Conservation (phyloP, 1,140 invertebrate species). For the Holcopasites calliopsidis region DNA sequence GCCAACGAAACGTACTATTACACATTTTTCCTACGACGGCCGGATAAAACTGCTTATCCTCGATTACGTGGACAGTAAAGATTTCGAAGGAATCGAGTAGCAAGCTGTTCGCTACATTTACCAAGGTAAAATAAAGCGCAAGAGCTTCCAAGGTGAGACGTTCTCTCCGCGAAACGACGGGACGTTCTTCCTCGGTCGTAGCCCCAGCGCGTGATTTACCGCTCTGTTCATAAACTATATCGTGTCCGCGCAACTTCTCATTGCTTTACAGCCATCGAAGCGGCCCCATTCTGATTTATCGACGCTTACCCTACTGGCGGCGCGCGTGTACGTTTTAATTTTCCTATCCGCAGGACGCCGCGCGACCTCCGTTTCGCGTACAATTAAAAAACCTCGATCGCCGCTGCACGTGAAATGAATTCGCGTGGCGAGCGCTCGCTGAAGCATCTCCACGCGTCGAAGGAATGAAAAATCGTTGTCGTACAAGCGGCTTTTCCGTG, state of each 20-base stretch:
- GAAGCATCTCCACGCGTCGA: neutral
- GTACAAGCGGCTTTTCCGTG: conserved; percentile 25
- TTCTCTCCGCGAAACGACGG: conserved; percentile 28
- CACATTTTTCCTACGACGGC: neutral
- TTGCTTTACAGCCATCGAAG: conserved; percentile 42
- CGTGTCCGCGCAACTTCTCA: conserved; percentile 37
- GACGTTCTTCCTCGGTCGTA: conserved; percentile 40
- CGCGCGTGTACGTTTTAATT: conserved; percentile 24
- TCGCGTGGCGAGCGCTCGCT: neutral
- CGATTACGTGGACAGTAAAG: conserved; percentile 1
- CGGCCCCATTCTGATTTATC: conserved; percentile 33
- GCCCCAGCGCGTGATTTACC: conserved; percentile 29
- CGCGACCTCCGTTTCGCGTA: neutral
- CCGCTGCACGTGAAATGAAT: neutral
- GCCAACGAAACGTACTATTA: no score
- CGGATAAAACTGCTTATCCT: neutral
- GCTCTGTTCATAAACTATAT: conserved; percentile 38
- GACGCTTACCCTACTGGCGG: neutral
- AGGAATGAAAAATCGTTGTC: conserved; percentile 6
- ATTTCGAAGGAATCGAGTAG: conserved; percentile 4
- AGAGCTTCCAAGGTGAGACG: conserved; percentile 1
- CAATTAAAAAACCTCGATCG: conserved; percentile 7
- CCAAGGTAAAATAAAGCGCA: conserved; percentile 23
- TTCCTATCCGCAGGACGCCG: neutral
- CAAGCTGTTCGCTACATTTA: conserved; percentile 15